Evolutionary conservation across 2,797 vertebrate genomes (phyloP).

Genomic region (Aldrovandia affinis): DNA sequence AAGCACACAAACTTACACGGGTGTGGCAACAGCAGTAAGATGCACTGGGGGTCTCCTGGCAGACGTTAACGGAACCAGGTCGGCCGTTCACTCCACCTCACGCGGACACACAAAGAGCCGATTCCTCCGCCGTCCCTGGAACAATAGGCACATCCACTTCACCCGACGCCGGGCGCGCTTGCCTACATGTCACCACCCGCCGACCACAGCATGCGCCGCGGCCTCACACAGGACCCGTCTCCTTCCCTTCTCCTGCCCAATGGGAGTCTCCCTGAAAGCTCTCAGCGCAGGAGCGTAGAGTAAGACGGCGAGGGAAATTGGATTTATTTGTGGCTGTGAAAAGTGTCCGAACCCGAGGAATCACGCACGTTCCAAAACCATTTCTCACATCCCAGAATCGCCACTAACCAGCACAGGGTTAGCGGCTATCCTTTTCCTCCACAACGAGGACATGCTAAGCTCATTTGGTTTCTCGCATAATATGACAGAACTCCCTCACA

Average conservation of each 20-base stretch:
- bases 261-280: too few species aligned
- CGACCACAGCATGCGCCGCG: neutral
- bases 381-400: neutral
- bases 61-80: neutral
- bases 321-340: neutral
- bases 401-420: neutral
- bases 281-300: too few species aligned
- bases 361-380: neutral
- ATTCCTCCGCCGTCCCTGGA: slow-evolving; percentile 14
- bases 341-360: neutral
- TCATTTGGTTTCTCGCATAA: neutral
- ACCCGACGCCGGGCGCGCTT: neutral
- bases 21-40: neutral
- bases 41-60: neutral
- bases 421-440: neutral
- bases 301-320: neutral
- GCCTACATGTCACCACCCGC: neutral
- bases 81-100: neutral
- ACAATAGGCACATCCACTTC: slow-evolving; percentile 28
- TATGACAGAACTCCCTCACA: neutral
- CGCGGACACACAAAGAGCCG: slow-evolving; percentile 31
- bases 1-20: neutral
- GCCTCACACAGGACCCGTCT: neutral
- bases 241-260: neutral
- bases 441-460: neutral